Base-by-base conservation (phyloP, 2,888 invertebrate genomes). In the Aphelenchoides bicaudatus region DNA sequence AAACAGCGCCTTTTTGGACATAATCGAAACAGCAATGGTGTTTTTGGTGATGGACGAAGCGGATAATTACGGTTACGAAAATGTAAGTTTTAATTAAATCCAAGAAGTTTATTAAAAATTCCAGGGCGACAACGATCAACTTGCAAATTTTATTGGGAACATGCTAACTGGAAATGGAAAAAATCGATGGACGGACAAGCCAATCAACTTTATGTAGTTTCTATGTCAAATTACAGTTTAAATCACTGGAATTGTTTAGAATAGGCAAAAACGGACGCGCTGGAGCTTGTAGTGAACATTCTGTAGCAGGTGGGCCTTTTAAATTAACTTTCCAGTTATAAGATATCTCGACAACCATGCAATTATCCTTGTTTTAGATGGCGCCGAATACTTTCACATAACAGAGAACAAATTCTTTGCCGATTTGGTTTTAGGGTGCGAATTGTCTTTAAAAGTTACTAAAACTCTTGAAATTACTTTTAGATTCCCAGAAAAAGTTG, bases 111-210 rank as follows among this genome's bases (percentile, higher is more conserved):
- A 25, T 21, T n/a, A 34, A 25, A 25, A 8, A 43, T 43, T 43
- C 25, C 21, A 49, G 49, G 49, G 34, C 6, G 43, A 49, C 37
- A 16, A 27, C 39, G 49, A 49, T 8, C 29, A 39, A 13, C 34
- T 49, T 8, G 8, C 29, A 5, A 49, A 49, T 21, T 75, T 67
- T 57, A 56, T 75, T 65, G 59, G 58, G 8, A 61, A 61, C n/a
- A 72, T 70, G 70, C 38, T 75, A 21, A 68, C 73, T 1, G 75
- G 75, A 19, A 58, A 70, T 38, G 74, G 74, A 47, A 43, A 16
- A n/a, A 71, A 74, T 57, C 64, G 74, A 23, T 75, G 75, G 75
- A 64, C 59, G 19, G 75, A 75, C 61, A 75, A 75, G 61, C 66
- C 71, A 8, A 58, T 75, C 48, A 75, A 75, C 61, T 74, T 43